Conservation (phyloP, 1,140 invertebrate genomes). For the Bactericera cockerelli region DNA sequence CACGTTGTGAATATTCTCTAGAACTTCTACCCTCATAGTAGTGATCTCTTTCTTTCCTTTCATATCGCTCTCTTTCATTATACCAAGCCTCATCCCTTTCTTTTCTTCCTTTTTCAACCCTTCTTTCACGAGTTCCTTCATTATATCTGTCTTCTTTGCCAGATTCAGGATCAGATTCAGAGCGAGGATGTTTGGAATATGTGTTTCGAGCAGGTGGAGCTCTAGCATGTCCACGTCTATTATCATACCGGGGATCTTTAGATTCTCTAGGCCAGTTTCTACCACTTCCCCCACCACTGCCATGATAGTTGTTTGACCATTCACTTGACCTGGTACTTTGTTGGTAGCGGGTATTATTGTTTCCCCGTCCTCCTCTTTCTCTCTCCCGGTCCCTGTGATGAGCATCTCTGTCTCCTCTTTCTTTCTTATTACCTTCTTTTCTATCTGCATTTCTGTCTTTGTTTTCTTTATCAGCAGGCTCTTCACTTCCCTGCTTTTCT, state of each 20-base stretch:
- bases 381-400: not conserved
- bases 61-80: not conserved
- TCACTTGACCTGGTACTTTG: not conserved
- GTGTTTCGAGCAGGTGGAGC: not conserved
- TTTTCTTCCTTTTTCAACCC: constrained; percentile 8
- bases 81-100: not conserved
- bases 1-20: not conserved
- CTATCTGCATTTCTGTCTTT: not conserved
- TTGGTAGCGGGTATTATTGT: not conserved
- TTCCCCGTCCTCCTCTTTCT: not conserved
- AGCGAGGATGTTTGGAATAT: not conserved
- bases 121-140: not conserved
- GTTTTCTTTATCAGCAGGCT: not conserved
- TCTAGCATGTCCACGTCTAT: not conserved
- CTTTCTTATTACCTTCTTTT: not conserved
- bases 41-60: not conserved
- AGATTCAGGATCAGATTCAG: constrained; percentile 4
- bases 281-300: not conserved
- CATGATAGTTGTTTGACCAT: not conserved
- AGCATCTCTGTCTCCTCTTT: constrained; percentile 5
- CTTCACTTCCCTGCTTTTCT: not conserved
- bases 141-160: constrained; percentile 4
- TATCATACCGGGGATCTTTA: not conserved
- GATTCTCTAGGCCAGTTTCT: not conserved
- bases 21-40: not conserved